Evolutionary conservation across 2,888 invertebrate species (phyloP).

Genomic region (Andrena hattorfiana): DNA sequence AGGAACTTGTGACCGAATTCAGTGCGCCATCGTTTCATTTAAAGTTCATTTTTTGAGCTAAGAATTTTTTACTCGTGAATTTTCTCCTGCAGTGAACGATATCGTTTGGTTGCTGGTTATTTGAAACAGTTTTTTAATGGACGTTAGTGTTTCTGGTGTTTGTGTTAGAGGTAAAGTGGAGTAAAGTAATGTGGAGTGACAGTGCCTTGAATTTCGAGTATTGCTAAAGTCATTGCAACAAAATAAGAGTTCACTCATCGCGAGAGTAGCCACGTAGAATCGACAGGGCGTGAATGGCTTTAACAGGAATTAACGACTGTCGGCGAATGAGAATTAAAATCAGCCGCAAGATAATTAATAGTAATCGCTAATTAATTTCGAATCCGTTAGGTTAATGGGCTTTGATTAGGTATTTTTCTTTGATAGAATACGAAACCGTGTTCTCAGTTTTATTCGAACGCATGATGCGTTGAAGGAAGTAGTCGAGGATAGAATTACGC

Average conservation of each 20-base stretch:
- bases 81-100: too few species aligned
- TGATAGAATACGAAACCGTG: neutral
- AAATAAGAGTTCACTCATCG: neutral
- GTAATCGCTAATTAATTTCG: conserved; percentile 13
- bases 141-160: too few species aligned
- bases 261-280: neutral
- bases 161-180: too few species aligned
- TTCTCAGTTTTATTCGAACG: neutral
- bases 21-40: too few species aligned
- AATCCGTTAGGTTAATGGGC: conserved; percentile 9
- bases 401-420: neutral
- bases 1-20: too few species aligned
- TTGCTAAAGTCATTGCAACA: too few species aligned
- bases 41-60: too few species aligned
- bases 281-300: conserved; percentile 1
- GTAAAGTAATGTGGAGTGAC: too few species aligned
- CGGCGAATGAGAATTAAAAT: neutral
- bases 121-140: too few species aligned
- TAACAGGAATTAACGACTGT: neutral
- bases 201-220: too few species aligned
- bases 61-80: too few species aligned
- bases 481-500: neutral
- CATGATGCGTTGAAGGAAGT: neutral
- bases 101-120: too few species aligned
- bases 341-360: conserved; percentile 2